Conservation (phyloP, 1,140 invertebrate species). For the Neotoxoptera formosana region DNA sequence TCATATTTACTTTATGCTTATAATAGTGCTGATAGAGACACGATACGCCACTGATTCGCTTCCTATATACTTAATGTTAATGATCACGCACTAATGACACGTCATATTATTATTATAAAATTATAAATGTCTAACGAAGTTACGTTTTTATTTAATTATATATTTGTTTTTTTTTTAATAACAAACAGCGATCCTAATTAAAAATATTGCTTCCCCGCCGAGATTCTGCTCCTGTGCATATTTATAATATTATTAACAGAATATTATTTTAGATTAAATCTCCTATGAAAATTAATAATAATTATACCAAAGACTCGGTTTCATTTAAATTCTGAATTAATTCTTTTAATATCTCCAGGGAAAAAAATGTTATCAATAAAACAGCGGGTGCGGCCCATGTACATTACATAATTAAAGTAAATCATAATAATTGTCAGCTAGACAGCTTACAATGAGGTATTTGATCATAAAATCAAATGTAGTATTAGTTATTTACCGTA, state of each 20-base stretch:
- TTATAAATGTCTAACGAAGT: background rate
- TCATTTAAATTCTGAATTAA: background rate
- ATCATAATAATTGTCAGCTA: too few relatives aligned
- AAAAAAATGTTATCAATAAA: background rate
- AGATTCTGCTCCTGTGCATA: background rate
- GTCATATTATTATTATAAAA: background rate
- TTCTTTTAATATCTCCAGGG: background rate
- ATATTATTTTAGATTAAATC: constrained; percentile 17
- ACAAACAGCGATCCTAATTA: background rate
- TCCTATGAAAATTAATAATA: background rate
- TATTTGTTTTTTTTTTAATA: background rate
- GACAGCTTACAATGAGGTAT: too few relatives aligned
- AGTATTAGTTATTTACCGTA: background rate
- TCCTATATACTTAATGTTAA: too few relatives aligned
- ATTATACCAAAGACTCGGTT: background rate
- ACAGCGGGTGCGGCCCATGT: background rate
- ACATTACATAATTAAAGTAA: too few relatives aligned
- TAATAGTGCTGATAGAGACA: background rate
- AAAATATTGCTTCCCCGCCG: background rate
- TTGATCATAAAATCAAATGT: background rate
- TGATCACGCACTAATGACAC: background rate
- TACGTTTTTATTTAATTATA: background rate
- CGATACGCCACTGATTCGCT: too few relatives aligned
- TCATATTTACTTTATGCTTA: background rate
- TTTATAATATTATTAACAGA: background rate